Percentiles rank a stretch among this genome's conserved stretches.
Conservation (phyloP, 2,113 vertebrate species). For the Psammodynastes pulverulentus region DNA sequence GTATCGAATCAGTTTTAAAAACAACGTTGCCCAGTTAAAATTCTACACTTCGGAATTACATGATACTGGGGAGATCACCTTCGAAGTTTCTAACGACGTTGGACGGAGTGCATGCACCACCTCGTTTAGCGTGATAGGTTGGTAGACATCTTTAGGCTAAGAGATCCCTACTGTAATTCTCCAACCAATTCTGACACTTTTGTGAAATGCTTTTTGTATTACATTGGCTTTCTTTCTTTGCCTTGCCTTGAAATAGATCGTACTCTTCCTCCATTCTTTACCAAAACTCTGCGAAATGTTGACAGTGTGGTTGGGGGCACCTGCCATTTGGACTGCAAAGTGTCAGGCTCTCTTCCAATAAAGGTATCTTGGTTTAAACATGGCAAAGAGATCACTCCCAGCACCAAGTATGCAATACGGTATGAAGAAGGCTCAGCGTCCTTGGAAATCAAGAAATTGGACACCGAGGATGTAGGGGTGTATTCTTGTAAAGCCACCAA, state of each 20-base stretch:
- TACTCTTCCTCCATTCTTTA: constrained; percentile 90
- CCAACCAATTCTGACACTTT: background rate
- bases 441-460: constrained; percentile 80
- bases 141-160: constrained; percentile 60
- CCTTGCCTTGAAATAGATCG: constrained; percentile 83
- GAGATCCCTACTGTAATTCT: background rate
- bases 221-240: constrained; percentile 53
- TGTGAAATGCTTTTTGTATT: constrained; percentile 12
- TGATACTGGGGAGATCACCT: constrained; percentile 88
- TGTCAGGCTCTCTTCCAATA: constrained; percentile 94
- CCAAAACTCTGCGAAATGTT: constrained; percentile 86
- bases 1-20: constrained; percentile 91
- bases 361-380: constrained; percentile 91
- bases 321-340: constrained; percentile 86
- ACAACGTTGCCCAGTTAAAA: constrained; percentile 87
- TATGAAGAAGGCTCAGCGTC: constrained; percentile 86
- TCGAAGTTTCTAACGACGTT: constrained; percentile 93
- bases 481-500: constrained; percentile 92
- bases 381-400: constrained; percentile 77
- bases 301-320: constrained; percentile 78
- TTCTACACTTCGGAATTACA: constrained; percentile 86
- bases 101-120: constrained; percentile 89
- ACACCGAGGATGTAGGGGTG: constrained; percentile 84
- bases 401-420: constrained; percentile 77
- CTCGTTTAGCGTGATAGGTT: constrained; percentile 90